Evolutionary conservation across 2,888 invertebrate species (phyloP).

Genomic region (Notocelia uddmanniana): DNA sequence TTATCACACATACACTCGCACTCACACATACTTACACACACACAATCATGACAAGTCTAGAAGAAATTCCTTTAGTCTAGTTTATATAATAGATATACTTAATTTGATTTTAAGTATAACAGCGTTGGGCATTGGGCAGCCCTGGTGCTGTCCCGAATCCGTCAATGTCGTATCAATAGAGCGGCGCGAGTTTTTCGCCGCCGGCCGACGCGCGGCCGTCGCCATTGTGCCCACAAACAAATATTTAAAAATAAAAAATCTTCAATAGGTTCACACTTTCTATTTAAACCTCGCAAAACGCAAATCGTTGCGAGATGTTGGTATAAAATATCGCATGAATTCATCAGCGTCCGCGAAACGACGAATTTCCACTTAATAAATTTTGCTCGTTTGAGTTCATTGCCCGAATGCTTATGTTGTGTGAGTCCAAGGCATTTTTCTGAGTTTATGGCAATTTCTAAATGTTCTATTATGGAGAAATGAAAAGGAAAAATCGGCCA

Average conservation of each 20-base stretch:
- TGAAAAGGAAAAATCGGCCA: too few relatives aligned
- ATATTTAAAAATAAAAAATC: conserved; percentile 21
- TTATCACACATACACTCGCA: too few relatives aligned
- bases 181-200: conserved; percentile 69
- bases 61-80: too few relatives aligned
- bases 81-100: too few relatives aligned
- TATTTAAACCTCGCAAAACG: background rate
- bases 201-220: conserved; percentile 48
- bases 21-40: too few relatives aligned
- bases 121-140: conserved; percentile 53
- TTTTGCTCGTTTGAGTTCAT: background rate
- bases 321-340: background rate
- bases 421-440: too few relatives aligned
- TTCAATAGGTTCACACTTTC: conserved; percentile 1
- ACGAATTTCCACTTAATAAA: background rate
- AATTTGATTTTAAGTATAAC: too few relatives aligned
- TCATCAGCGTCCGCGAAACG: too few relatives aligned
- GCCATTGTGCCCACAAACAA: conserved; percentile 16
- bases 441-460: too few relatives aligned
- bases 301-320: too few relatives aligned
- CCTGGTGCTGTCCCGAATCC: conserved; percentile 72
- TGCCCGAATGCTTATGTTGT: background rate
- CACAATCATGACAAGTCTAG: too few relatives aligned
- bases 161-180: conserved; percentile 84
- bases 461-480: too few relatives aligned